A percentile compares a stretch with the other conserved stretches of the same genome.
phyloP scores from a whole-genome alignment of 1,140 invertebrate genomes.

The Formica selysi region DNA sequence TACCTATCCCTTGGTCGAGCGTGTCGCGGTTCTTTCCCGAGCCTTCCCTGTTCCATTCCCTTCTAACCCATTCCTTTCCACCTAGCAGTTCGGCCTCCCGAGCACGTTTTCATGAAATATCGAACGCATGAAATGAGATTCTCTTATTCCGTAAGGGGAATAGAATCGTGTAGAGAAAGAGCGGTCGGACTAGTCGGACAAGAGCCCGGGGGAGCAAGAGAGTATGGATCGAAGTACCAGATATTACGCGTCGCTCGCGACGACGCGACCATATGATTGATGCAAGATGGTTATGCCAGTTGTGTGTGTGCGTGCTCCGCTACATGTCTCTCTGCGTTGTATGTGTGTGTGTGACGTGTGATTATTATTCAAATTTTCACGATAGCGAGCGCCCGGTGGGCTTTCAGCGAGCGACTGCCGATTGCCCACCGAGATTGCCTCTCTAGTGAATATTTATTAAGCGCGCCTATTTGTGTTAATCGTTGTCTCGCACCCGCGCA shows the following conservation, averaged over 20 bases:
- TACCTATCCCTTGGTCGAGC: constrained; percentile 71
- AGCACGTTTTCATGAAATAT: constrained; percentile 82
- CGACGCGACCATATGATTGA: constrained; percentile 65
- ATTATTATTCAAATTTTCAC: constrained; percentile 64
- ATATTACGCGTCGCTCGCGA: constrained; percentile 61
- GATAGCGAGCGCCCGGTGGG: constrained; percentile 46
- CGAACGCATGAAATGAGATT: constrained; percentile 81
- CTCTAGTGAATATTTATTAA: constrained; percentile 60
- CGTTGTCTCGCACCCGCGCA: constrained; percentile 33
- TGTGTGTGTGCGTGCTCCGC: neutral
- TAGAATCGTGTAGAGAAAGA: neutral
- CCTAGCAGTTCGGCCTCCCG: constrained; percentile 50
- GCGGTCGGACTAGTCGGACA: neutral
- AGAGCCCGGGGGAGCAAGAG: constrained; percentile 33
- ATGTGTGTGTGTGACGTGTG: neutral
- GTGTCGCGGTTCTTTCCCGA: constrained; percentile 67
- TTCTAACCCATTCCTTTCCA: constrained; percentile 63
- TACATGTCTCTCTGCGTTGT: neutral
- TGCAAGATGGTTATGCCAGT: constrained; percentile 48
- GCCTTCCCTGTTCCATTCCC: constrained; percentile 62
- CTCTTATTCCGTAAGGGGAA: constrained; percentile 71
- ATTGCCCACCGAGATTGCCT: constrained; percentile 49
- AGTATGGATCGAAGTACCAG: constrained; percentile 61
- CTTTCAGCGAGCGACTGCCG: constrained; percentile 41
- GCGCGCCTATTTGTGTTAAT: constrained; percentile 53